Base-by-base conservation (phyloP, 2,888 invertebrate species). In the Dastarcus helophoroides region DNA sequence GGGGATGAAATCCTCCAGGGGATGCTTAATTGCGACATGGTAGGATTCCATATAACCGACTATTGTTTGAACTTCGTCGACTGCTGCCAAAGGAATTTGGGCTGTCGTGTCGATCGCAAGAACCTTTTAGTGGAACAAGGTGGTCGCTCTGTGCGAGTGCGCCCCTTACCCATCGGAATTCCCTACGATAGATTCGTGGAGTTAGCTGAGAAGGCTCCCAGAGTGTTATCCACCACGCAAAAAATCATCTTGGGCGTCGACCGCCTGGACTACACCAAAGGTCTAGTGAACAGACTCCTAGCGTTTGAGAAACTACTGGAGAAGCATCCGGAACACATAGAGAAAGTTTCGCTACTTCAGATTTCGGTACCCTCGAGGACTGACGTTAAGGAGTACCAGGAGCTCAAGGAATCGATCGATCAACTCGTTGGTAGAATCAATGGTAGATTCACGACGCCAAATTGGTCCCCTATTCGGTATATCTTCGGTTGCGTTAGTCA, bases 1-100 rank as follows among this genome's bases (percentile, higher is more conserved):
- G 81, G 85, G n/a, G 89, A 89, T 60, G 90, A 90, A 64, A 80
- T 93, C 32, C 68, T 93, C 14, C 88, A 90, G 60, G 91, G 91
- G 40, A 82, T 93, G 71, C 68, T 93, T 29, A 81, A 83, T 45
- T 88, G 89, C 59, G 91, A 91, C 51, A 81, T 91, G 80, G 88
- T 91, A 24, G 88, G 88, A 21, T 90, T 90, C 57, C 90, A 90
- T 56, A 89, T 88, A 47, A 79, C 81, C 41, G 88, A 89, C 55
- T 89, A 90, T 57, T 89, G 89, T 50, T 62, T 88, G 37, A 89
- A 90, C 61, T 90, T 90, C 53, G 83, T 90, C 17, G 89, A 89
- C 53, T 89, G 89, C 56, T 89, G 89, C 54, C 86, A 88, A 60
- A 71, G 88, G 42, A 75, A 80, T 50, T 65, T 88, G 37, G 89